A percentile compares a stretch with the other conserved stretches of the same genome.
Evolutionary conservation across 2,113 vertebrate genomes (phyloP).

Genomic region (Elachura formosa): DNA sequence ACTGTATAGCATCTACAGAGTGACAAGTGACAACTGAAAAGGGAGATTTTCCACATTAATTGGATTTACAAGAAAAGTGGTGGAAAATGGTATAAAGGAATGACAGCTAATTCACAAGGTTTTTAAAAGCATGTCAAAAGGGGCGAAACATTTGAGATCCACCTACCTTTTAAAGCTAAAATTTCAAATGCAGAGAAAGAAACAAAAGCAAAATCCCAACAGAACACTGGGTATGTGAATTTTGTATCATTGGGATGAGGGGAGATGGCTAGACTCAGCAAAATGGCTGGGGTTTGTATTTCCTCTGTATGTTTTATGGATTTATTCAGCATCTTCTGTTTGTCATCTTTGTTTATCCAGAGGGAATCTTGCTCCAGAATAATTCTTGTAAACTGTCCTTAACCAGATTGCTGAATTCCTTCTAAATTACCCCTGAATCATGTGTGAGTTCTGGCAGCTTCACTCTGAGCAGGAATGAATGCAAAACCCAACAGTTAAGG

Average conservation of each 20-base stretch:
- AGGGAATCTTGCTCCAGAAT: neutral
- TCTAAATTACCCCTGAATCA: neutral
- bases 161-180: neutral
- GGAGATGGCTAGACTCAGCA: neutral
- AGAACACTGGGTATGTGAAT: neutral
- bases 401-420: neutral
- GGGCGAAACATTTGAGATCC: rapidly evolving
- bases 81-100: neutral
- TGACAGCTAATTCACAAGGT: neutral
- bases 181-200: neutral
- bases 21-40: neutral
- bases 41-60: neutral
- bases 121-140: neutral
- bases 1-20: neutral
- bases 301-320: neutral
- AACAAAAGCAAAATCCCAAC: neutral
- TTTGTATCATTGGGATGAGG: neutral
- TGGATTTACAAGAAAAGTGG: neutral
- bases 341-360: neutral
- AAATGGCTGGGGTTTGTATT: neutral
- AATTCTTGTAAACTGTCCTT: neutral
- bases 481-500: neutral
- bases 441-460: neutral
- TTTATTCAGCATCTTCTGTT: neutral
- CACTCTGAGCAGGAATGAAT: neutral